phyloP scores from a whole-genome alignment of 1,140 invertebrate genomes.

The Tetramorium alpestre region DNA sequence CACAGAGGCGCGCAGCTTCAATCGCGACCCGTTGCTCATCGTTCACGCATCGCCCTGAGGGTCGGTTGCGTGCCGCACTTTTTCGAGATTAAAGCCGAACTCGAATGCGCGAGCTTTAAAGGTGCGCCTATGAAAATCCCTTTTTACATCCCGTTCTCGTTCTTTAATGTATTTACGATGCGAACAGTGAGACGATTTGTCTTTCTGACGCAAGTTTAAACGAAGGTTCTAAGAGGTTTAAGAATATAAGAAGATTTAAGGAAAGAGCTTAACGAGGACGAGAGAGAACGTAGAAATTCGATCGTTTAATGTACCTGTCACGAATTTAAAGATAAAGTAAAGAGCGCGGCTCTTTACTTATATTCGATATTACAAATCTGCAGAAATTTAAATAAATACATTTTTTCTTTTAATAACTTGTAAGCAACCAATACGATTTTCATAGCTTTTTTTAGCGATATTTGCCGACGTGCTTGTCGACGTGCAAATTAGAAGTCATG shows the following conservation, averaged over 20 bases:
- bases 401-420: not conserved
- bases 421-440: not conserved
- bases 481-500: not conserved
- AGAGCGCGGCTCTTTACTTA: not conserved
- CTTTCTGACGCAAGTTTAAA: not conserved
- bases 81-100: constrained; percentile 58
- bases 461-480: not conserved
- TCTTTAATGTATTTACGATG: not conserved
- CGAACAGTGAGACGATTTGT: not conserved
- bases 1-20: constrained; percentile 43
- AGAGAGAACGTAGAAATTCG: not conserved
- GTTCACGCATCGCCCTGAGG: constrained; percentile 52
- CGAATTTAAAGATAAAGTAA: not conserved
- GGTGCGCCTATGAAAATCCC: not conserved
- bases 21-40: constrained; percentile 62
- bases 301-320: not conserved
- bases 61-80: constrained; percentile 18
- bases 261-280: not conserved
- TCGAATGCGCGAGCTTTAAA: constrained; percentile 35
- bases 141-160: not conserved
- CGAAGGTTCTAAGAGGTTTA: not conserved
- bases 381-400: too few species aligned
- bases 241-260: not conserved
- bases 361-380: not conserved
- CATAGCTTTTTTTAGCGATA: not conserved